Base-by-base conservation (phyloP, 2,888 invertebrate species). In the Tipula unca region DNA sequence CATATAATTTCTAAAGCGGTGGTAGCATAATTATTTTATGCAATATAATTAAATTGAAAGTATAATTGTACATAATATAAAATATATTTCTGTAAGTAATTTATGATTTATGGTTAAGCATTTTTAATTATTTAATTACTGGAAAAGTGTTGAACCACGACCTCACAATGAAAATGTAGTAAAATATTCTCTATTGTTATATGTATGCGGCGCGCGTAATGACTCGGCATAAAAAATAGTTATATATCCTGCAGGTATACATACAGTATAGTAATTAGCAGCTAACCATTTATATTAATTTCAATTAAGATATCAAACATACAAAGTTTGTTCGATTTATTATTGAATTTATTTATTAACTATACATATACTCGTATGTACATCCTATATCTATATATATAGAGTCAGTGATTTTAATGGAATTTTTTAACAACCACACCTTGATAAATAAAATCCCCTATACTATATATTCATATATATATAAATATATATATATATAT, bases 51-150 rank as follows among this genome's bases (percentile, higher is more conserved):
- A 69, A 69, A 69, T 17, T 48, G 48, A 48, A 48, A 48, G 17
- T 48, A 48, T 48, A 48, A 48, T 69, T 25, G 69, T 69, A 69
- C 10, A 25, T 69, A 69, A 48, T 48, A 48, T 17, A 48, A 48
- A 48, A 17, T 48, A 48, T 48, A 6, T 17, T 48, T 48, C 69
- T 25, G 10, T 69, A 69, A 69, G 69, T 69, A 69, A 69, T 69
- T 69, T 69, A 69, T 69, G 69, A 69, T 69, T 69, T 69, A 69
- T 69, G 69, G 69, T 69, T 69, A 69, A 10, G 69, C 69, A 69
- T 69, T 69, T 69, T 69, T 69, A 69, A 69, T 69, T 69, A 69
- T 69, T 69, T 69, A 69, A 69, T 69, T 69, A 69, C 69, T 69
- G 69, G 69, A 25, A 69, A 69, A 69, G 69, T 69, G 69, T 69